Conservation (phyloP, 2,888 invertebrate species). For the Cantharis flavilabris region DNA sequence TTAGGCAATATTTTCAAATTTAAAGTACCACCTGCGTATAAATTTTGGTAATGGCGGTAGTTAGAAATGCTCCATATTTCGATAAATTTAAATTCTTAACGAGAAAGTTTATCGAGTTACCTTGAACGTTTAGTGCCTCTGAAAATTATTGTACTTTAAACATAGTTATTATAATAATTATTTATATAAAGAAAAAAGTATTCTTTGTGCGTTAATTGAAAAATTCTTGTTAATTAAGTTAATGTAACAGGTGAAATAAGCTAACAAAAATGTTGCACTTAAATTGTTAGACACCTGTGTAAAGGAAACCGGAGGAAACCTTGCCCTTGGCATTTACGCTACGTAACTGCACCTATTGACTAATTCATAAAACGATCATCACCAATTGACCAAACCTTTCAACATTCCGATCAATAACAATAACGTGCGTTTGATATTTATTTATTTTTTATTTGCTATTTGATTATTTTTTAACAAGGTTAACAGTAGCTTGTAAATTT, state of each 20-base stretch:
- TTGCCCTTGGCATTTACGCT: slow-evolving; percentile 3
- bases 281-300: not conserved
- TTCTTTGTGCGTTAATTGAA: not conserved
- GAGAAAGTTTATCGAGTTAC: not conserved
- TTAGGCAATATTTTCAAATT: not conserved
- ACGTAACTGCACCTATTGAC: not conserved
- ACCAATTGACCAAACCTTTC: not conserved
- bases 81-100: not conserved
- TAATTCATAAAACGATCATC: not conserved
- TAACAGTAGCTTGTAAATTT: not conserved
- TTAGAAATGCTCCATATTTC: not conserved
- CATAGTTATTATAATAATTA: not conserved
- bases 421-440: not conserved
- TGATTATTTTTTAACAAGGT: not conserved
- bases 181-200: not conserved
- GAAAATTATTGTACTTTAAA: not conserved
- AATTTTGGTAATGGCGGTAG: not conserved
- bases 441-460: not conserved
- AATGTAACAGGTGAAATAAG: not conserved
- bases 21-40: not conserved
- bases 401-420: not conserved
- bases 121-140: not conserved
- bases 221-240: not conserved
- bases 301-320: not conserved
- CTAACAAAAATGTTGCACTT: not conserved